These are phyloP conservation scores for Rotaria socialis DNA, from an alignment of 2,888 invertebrate species.

Conservation along the genomic window DNA sequence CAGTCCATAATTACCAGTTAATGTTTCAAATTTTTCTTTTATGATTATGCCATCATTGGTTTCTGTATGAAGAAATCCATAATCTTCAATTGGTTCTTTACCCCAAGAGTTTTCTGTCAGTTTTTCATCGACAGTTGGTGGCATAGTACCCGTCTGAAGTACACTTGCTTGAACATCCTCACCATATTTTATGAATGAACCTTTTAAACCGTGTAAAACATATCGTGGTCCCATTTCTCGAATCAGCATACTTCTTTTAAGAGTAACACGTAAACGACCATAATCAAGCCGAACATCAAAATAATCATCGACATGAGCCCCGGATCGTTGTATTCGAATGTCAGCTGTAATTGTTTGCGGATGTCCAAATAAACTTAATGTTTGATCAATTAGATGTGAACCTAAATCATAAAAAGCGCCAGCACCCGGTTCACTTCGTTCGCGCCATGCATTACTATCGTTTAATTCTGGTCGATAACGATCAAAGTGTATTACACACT, in stretches of 20 bases:
- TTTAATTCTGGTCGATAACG: constrained; percentile 17
- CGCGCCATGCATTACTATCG: neutral
- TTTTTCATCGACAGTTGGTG: neutral
- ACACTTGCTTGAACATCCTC: constrained; percentile 7
- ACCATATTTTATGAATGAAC: neutral
- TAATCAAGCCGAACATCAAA: constrained; percentile 1
- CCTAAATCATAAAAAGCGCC: constrained; percentile 8
- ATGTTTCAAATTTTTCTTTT: neutral
- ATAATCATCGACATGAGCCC: neutral
- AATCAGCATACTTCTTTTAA: neutral
- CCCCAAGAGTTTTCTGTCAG: neutral
- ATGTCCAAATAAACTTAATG: constrained; percentile 8
- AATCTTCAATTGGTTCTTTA: neutral
- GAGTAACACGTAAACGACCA: neutral
- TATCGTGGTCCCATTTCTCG: constrained; percentile 17
- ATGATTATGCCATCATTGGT: neutral
- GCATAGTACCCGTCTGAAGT: neutral
- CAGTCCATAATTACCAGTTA: neutral
- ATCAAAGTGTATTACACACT: neutral
- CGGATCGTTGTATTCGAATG: neutral
- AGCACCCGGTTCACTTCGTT: neutral
- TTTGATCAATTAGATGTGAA: constrained; percentile 19
- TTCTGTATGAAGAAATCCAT: neutral
- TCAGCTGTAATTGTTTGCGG: constrained; percentile 30
- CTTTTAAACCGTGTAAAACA: neutral